Percentiles rank a stretch among this genome's conserved stretches.
Evolutionary conservation across 1,140 invertebrate genomes (phyloP).

Genomic region (Cotesia vestalis): DNA sequence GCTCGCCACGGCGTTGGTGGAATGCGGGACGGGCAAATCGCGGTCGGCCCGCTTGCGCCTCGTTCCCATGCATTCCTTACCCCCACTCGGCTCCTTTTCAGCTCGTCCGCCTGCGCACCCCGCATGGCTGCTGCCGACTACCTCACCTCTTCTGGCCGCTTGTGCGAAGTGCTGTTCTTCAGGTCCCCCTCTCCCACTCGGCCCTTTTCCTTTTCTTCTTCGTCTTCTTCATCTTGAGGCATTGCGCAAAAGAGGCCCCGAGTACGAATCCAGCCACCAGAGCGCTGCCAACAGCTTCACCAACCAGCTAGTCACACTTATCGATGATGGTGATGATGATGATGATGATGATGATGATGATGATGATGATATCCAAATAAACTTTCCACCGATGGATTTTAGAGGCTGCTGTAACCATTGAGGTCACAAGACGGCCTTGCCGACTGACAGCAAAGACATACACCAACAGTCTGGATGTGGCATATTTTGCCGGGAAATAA

Average conservation of each 20-base stretch:
- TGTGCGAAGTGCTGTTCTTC: constrained; percentile 36
- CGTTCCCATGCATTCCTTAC: constrained; percentile 65
- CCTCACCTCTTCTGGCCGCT: constrained; percentile 38
- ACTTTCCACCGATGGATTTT: too few species aligned
- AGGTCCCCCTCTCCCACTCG: constrained; percentile 33
- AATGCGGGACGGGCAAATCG: constrained; percentile 66
- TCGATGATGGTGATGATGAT: too few species aligned
- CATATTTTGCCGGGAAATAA: too few species aligned
- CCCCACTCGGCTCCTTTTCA: constrained; percentile 46
- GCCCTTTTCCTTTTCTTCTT: constrained; percentile 6
- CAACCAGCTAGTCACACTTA: too few species aligned
- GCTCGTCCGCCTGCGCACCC: constrained; percentile 24
- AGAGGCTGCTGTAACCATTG: background rate
- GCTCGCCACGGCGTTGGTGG: constrained; percentile 62
- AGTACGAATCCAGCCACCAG: constrained; percentile 11
- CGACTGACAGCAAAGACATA: constrained; percentile 19
- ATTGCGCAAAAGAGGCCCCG: constrained; percentile 19
- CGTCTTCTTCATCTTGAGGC: constrained; percentile 3
- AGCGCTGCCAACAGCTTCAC: constrained; percentile 4
- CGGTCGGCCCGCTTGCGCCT: constrained; percentile 65
- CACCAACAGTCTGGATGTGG: background rate
- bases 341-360: too few species aligned
- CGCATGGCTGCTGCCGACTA: constrained; percentile 37
- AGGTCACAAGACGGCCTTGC: constrained; percentile 45
- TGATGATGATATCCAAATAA: background rate